phyloP scores from a whole-genome alignment of 2,797 vertebrate genomes.

The Petrocephalus schoutedeni region DNA sequence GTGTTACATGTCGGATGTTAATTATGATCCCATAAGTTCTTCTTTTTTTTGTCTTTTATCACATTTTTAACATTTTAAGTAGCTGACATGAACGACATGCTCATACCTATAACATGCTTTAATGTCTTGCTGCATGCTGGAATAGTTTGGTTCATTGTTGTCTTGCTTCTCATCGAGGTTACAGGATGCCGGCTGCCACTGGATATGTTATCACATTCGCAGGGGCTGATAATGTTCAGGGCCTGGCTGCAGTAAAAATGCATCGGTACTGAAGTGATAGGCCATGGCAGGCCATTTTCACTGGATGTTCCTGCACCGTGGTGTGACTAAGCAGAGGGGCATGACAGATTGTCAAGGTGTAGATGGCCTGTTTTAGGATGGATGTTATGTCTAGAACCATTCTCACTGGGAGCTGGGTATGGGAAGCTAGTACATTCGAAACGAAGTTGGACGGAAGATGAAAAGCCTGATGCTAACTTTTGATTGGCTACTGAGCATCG shows the following conservation, averaged over 20 bases:
- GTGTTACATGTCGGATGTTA: neutral
- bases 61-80: neutral
- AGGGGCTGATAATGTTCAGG: neutral
- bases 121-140: neutral
- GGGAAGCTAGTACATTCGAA: neutral
- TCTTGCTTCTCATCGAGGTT: neutral
- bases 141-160: neutral
- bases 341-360: conserved; percentile 22
- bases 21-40: neutral
- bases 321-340: neutral
- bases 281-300: neutral
- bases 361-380: conserved; percentile 34
- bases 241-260: conserved; percentile 15
- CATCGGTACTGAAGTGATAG: neutral
- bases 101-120: neutral
- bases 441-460: neutral
- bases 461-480: neutral
- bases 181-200: neutral
- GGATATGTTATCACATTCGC: conserved; percentile 10
- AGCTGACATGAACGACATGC: neutral
- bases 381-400: neutral
- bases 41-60: neutral
- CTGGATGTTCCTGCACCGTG: neutral
- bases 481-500: neutral
- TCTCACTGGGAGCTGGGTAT: neutral